Base-by-base conservation (phyloP, 1,140 invertebrate species). In the Lucilia sericata region DNA sequence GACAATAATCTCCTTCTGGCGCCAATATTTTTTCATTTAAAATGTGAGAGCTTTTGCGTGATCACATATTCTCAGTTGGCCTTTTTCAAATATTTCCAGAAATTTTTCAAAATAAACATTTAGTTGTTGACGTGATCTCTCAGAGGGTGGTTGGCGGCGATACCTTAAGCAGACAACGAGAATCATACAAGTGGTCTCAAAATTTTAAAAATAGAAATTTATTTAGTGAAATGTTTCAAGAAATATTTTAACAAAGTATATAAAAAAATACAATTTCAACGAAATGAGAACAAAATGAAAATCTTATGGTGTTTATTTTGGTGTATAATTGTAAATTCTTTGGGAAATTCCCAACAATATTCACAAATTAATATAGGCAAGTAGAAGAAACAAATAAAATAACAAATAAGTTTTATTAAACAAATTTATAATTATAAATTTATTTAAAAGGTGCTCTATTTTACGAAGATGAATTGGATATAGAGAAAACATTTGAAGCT, bases 401-500 rank as follows among this genome's bases (percentile, higher is more conserved):
- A 5, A n/a, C 17, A 65, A n/a, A n/a, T 70, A 21, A 8, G 25
- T 25, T 70, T 70, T 9, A 21, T 17, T 55, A 17, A 55, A 12
- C 1, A 55, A 55, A 17, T 55, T 51, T 55, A 17, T 14, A 12
- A 17, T 55, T 55, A 2, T 74, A 74, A 25, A 21, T 74, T 75
- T 1, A 36, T 74, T 42, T 21, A 19, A 60, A 5, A 92, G 92
- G 91, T 84, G 92, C 91, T 70, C 89, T 92, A 82, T 92, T 92
- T 83, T 89, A 89, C 82, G 87, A 91, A 85, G 87, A 91, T 82
- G 88, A 92, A 83, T 82, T 86, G 87, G 91, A 88, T 83, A 88
- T 86, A 87, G 92, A 89, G 83, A 92, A 84, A 88, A 91, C 84
- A 91, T 93, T 90, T 83, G 85, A 85, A 87, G 89, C 85, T 42